Evolutionary conservation across 2,888 invertebrate genomes (phyloP), one percentile per base, ranked within the genome.

Genomic region (Fragum fragum): DNA sequence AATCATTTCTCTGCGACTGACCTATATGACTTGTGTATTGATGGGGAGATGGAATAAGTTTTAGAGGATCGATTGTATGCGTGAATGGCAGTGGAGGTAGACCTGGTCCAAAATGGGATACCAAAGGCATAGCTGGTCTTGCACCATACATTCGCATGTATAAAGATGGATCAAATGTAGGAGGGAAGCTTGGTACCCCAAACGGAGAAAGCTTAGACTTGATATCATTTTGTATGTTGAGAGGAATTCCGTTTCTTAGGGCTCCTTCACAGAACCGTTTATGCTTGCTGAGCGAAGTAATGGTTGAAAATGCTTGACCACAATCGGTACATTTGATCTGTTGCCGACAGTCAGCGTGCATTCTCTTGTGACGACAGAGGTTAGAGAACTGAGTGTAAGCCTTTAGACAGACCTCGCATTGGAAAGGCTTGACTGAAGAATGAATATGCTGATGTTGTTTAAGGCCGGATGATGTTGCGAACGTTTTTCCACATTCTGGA

Each of bases 361-460:
- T 99, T 76, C 99, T 98, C 94, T 98, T 98, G 95, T 99, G 99
- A 16, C 99, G 97, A 94, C 99, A 99, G 93, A 99, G 96, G 95
- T 99, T 99, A 32, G 99, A 99, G 95, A 99, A 99, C 95, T 99
- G 99, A 1, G 99, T 99, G 95, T 99, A 99, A 0, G 94, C 97
- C 96, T 99, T 99, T 94, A 97, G 97, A 95, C 99, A 99, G 63
- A 93, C 91, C 84, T 94, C 97, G 95, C 98, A 98, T 96, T 97
- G 97, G 95, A 99, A 99, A 5, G 99, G 99, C 95, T 99, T 99
- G 88, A 99, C 97, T 93, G 98, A 98, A 93, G 98, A 98, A 96
- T 99, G 99, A 91, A 99, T 99, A 95, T 99, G 99, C 39, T 98
- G 98, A 95, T 99, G 99, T 95, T 99, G 99, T 95, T 99, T 99